Percentiles rank a stretch among this genome's conserved stretches.
Conservation (phyloP, 2,797 vertebrate genomes). For the Trachurus trachurus region DNA sequence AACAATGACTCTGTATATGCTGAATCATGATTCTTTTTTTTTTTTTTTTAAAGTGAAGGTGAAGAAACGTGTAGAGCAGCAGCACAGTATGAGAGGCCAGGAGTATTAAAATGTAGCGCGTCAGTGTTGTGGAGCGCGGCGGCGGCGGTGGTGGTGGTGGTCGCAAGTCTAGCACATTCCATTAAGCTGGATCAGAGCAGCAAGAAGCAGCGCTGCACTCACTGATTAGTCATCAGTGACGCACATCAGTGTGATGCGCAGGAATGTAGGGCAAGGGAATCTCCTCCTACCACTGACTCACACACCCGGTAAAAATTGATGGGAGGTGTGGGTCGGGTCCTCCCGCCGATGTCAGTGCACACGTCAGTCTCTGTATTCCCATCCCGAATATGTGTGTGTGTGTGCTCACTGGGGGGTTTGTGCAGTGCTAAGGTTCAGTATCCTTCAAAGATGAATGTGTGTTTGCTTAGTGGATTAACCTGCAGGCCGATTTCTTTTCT, state of each 20-base stretch:
- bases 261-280: slow-evolving; percentile 86
- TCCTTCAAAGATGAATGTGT: slow-evolving; percentile 19
- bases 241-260: slow-evolving; percentile 74
- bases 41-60: too few species aligned
- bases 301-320: slow-evolving; percentile 47
- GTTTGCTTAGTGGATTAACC: slow-evolving; percentile 25
- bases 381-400: background rate
- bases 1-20: background rate
- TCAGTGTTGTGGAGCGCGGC: slow-evolving; percentile 52
- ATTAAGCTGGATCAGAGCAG: slow-evolving; percentile 65
- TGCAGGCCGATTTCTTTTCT: background rate
- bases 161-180: slow-evolving; percentile 76
- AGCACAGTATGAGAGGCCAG: background rate
- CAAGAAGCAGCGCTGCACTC: slow-evolving; percentile 64
- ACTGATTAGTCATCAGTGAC: slow-evolving; percentile 85
- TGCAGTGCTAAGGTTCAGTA: slow-evolving; percentile 12
- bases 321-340: slow-evolving; percentile 38
- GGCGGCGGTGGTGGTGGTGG: slow-evolving; percentile 48
- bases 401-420: background rate
- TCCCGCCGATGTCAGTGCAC: slow-evolving; percentile 12
- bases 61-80: slow-evolving; percentile 5
- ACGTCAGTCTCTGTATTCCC: background rate
- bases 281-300: slow-evolving; percentile 82
- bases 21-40: background rate
- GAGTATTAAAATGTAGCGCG: slow-evolving; percentile 22